These are phyloP conservation scores for Caranx ignobilis DNA, from an alignment of 2,113 vertebrate genomes.

Conservation along the genomic window DNA sequence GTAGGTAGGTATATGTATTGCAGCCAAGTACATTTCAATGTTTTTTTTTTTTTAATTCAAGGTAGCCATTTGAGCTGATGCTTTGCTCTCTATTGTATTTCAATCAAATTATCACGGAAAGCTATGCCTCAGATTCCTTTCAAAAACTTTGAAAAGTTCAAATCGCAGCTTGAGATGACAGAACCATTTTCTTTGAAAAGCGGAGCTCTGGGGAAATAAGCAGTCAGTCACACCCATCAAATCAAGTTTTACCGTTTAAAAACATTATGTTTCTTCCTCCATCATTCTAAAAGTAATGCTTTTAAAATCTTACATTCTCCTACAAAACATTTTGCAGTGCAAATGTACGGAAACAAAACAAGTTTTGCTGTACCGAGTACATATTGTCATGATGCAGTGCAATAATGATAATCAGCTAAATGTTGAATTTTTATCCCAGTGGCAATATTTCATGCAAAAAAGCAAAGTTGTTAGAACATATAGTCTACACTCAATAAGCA, in stretches of 20 bases:
- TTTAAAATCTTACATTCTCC: not conserved
- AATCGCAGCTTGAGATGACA: conserved; percentile 21
- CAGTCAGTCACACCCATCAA: conserved; percentile 28
- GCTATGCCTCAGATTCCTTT: conserved; percentile 23
- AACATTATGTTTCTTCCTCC: not conserved
- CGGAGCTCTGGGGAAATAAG: conserved; percentile 17
- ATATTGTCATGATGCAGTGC: not conserved
- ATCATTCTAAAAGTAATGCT: not conserved
- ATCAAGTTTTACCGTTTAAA: conserved; percentile 11
- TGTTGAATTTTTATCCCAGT: not conserved
- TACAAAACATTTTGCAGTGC: not conserved
- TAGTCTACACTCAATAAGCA: too few species aligned
- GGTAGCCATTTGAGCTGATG: not conserved
- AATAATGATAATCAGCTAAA: not conserved
- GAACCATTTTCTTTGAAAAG: conserved; percentile 26
- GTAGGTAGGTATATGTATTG: too few species aligned
- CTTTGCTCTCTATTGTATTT: conserved; percentile 44
- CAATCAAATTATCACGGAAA: conserved; percentile 50
- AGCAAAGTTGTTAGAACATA: too few species aligned
- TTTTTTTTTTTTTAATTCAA: not conserved
- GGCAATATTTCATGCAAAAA: not conserved
- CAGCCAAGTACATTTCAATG: too few species aligned
- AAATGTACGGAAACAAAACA: not conserved
- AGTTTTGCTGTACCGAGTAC: not conserved
- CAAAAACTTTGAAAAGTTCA: conserved; percentile 20